Base-by-base conservation (phyloP, 2,113 vertebrate genomes). In the Nerophis ophidion region DNA sequence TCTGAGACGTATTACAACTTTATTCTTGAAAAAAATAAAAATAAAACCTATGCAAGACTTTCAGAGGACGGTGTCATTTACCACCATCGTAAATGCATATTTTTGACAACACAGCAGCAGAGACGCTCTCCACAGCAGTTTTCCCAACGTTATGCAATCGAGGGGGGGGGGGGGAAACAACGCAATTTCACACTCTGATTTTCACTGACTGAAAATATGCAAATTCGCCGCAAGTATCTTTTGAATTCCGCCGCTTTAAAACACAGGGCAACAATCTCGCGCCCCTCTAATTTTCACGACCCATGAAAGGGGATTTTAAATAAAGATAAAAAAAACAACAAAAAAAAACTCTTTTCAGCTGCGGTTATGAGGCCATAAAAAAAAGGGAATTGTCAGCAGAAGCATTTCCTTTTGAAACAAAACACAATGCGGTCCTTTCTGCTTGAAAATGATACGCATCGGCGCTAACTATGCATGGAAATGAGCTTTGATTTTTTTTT, bases 281-380 rank as follows among this genome's bases (percentile, higher is more conserved):
- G 15, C 52, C 35, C n/a, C 52, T 54, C 34, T 16, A 36, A 56
- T 56, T 56, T 42, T 15, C 54, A 56, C 38, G n/a, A 56, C 9
- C 38, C 54, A 56, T 56, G 54, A 56, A 56, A 56, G 8, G 11
- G 16, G 54, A 40, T 56, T 56, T 56, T 42, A 38, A 56, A 56
- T 42, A 15, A 19, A 56, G 16, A 42, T 5, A 16, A 44, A 26
- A 26, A 26, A 26, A 26, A 26, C n/a, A n/a, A n/a, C n/a, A 26
- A 26, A 26, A 26, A 26, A 26, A 44, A 44, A 12, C 40, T 44
- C 40, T 12, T 44, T 44, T 42, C 10, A 4, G 40, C 40, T 44
- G 40, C 26, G 26, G 26, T 44, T 44, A 44, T 44, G 35, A 2
- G n/a, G 17, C n/a, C 10, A 19, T 42, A 17, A 40, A 38, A 56